phyloP scores from a whole-genome alignment of 2,113 vertebrate genomes.

The Bettongia penicillata region DNA sequence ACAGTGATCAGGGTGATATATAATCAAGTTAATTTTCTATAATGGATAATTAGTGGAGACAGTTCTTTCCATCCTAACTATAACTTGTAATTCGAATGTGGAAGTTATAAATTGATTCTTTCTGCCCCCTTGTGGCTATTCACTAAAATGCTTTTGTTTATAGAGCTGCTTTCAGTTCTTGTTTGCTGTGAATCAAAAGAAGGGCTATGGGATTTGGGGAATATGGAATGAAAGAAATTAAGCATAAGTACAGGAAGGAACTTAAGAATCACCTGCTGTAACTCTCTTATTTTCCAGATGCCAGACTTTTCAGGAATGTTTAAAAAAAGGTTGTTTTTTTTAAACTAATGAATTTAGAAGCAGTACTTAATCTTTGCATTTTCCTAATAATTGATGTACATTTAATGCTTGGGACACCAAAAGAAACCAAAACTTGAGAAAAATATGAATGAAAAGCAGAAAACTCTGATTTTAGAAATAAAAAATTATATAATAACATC shows the following conservation, averaged over 20 bases:
- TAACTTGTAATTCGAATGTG: neutral
- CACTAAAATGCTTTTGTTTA: constrained; percentile 23
- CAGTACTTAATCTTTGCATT: neutral
- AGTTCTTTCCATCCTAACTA: neutral
- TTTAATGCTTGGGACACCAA: neutral
- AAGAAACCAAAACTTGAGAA: neutral
- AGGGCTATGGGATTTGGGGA: neutral
- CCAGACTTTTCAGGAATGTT: neutral
- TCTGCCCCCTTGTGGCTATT: constrained; percentile 77
- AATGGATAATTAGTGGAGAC: neutral
- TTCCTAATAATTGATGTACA: neutral
- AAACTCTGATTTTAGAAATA: neutral
- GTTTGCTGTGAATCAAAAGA: neutral
- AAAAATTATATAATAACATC: neutral
- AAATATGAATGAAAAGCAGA: neutral
- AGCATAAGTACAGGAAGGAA: neutral
- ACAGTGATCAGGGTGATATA: neutral
- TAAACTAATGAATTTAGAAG: neutral
- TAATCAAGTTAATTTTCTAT: neutral
- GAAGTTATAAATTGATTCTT: constrained; percentile 50
- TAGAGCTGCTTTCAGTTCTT: neutral
- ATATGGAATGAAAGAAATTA: neutral
- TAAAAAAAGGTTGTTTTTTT: neutral
- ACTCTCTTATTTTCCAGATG: neutral
- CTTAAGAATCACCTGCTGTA: neutral